These are phyloP conservation scores for Chrosomus eos DNA, from an alignment of 2,797 vertebrate genomes.

Conservation along the genomic window DNA sequence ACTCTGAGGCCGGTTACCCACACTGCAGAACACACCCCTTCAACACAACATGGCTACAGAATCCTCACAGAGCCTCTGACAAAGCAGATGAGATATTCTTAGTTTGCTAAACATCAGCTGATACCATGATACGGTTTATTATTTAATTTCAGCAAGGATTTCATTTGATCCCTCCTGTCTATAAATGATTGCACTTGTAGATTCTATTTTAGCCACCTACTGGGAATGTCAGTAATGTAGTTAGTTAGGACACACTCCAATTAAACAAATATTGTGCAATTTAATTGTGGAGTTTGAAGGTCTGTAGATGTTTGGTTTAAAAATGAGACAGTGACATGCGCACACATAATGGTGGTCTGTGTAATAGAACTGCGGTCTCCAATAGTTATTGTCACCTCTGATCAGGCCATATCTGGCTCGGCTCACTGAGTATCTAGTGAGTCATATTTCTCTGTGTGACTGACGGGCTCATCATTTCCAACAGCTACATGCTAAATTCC, in stretches of 20 bases:
- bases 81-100: constrained; percentile 42
- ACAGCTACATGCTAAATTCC: constrained; percentile 52
- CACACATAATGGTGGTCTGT: not conserved
- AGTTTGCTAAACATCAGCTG: constrained; percentile 24
- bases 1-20: constrained; percentile 8
- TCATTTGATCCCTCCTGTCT: not conserved
- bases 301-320: constrained; percentile 11
- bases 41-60: constrained; percentile 3
- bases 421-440: constrained; percentile 5
- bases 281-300: not conserved
- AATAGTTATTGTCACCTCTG: not conserved
- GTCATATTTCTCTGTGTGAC: constrained; percentile 26
- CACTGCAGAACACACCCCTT: constrained; percentile 5
- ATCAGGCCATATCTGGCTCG: constrained; percentile 12
- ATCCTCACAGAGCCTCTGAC: constrained; percentile 36
- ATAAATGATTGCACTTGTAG: not conserved
- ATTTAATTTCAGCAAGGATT: not conserved
- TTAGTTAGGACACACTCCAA: not conserved
- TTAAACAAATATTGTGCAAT: no score
- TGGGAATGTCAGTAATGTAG: not conserved
- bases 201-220: not conserved
- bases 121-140: not conserved
- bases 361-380: not conserved
- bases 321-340: not conserved
- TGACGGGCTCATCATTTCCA: constrained; percentile 40